Evolutionary conservation across 2,888 invertebrate species (phyloP), one percentile per base, ranked within the genome.

Genomic region (Eupithecia tripunctaria): DNA sequence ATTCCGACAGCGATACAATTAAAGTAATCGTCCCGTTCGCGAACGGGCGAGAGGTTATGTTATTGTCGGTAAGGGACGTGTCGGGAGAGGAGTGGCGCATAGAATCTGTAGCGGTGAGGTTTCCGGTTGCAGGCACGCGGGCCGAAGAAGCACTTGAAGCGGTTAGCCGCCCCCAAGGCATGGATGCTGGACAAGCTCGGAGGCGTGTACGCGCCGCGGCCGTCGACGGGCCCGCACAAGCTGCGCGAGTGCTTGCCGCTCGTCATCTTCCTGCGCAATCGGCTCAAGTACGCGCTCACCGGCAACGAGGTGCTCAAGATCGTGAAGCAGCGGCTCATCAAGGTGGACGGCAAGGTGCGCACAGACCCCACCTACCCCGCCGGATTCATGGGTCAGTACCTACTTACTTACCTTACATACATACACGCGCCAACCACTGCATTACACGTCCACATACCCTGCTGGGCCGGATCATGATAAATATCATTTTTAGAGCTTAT

Each of bases 161-260:
- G 99, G 95, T 96, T 99, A 88, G 97, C 98, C 92, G 99, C 99
- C 75, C 99, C 99, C 15, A 99, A 99, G 95, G 98, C 99, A 97
- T 99, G 99, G 99, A 99, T 99, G 99, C 96, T 99, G 96, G 99
- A 99, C 96, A 99, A 99, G 95, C 95, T 99, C 86, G 98, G 99
- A 80, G 99, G 99, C 89, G 98, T 98, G 74, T 99, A 98, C 91
- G 99, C 99, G 82, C 99, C 99, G 79, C 97, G 99, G 86, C 99
- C 99, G 77, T 98, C 98, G 89, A 97, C 98, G 80, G 99, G 99
- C 74, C 99, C 99, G 75, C 99, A 99, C 96, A 99, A 99, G 93
- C 95, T 99, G 82, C 96, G 99, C 84, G 99, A 99, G 94, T 99
- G 99, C 72, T 95, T 99, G 82, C 99, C 99, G 41, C 95, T 99